Evolutionary conservation across 2,113 vertebrate genomes (phyloP), one percentile per base, ranked within the genome.

Genomic region (Pachycephala philippinensis): DNA sequence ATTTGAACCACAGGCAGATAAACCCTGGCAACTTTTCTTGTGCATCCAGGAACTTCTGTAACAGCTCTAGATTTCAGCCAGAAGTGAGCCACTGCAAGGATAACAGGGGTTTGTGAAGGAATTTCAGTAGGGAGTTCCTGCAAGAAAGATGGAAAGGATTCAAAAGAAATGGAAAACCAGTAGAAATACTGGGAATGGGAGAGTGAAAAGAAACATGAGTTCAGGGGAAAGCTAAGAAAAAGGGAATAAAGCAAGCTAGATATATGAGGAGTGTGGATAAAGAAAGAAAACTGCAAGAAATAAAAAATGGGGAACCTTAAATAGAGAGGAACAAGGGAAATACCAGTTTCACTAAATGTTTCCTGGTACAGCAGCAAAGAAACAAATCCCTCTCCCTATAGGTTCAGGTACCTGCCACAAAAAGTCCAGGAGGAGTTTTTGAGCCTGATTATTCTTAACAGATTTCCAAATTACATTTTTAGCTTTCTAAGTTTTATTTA

Each of bases 361-460:
- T 90, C 64, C 90, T 77, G 15, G 27, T 61, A 54, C 5, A 56
- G 64, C 35, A 81, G 60, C 35, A 84, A 82, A 77, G 75, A 15
- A 86, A 56, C 45, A 95, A 93, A 90, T 92, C 60, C 77, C 37
- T 87, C 39, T 84, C 84, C 52, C 87, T 18, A 3, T 27, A 44
- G 54, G 37, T 74, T 78, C 42, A 81, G 37, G 28, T 78, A 89
- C 57, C 75, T 95, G 86, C 40, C 77, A 91, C 47, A 75, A 66
- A 65, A 87, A 57, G 27, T 88, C 87, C 80, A 88, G 47, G 22
- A 80, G 75, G 82, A 91, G 23, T 20, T 87, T 92, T 85, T 87
- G 78, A 85, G 61, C 24, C 45, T 89, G 70, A 91, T 90, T 91
- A 69, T 69, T 94, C 19, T 81, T 92, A 97, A 89, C 84, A 94